Evolutionary conservation across 2,797 vertebrate species (phyloP), one percentile per base, ranked within the genome.

Genomic region (Cephalopachus bancanus): DNA sequence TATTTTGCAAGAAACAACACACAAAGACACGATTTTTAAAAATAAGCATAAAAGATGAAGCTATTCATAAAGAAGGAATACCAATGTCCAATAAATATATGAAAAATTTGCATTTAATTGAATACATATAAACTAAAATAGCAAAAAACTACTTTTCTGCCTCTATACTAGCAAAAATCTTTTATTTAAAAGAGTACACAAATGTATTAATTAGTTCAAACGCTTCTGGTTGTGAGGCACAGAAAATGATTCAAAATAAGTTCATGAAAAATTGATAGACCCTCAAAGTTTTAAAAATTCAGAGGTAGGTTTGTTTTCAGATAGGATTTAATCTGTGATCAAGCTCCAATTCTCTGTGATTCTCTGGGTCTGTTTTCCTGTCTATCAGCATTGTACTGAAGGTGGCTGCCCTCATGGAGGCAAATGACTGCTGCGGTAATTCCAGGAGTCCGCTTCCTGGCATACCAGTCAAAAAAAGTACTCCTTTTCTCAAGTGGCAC

Each of bases 81-180:
- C 62, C 83, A 69, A 80, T 92, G n/a, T 28, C 2, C 11, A 89
- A 69, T 81, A 76, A 86, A 53, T n/a, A 59, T 12, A 28, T 71
- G 16, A 67, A 93, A 92, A 89, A 55, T 59, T 69, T 86, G 28
- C 12, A 28, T 80, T 71, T 57, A 91, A 94, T 83, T 15, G 71
- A 96, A 57, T 51, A 96, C 76, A 69, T 33, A 62, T n/a, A 78
- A 93, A 96, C 59, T 74, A 44, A 75, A 85, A 87, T 8, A 69
- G 22, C 57, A 86, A 67, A n/a, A 80, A 75, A 19, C 10, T 79
- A 64, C 5, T 15, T 20, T 65, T 94, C 59, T 69, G 10, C 30
- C 30, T 67, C 0, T 59, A 69, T 83, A n/a, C 44, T 51, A 83
- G 51, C 44, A 96, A 83, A 89, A 10, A 33, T 78, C 49, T 67